Percentiles rank a stretch among this genome's conserved stretches.
Conservation (phyloP, 1,140 invertebrate species). For the Calliopsis andreniformis region DNA sequence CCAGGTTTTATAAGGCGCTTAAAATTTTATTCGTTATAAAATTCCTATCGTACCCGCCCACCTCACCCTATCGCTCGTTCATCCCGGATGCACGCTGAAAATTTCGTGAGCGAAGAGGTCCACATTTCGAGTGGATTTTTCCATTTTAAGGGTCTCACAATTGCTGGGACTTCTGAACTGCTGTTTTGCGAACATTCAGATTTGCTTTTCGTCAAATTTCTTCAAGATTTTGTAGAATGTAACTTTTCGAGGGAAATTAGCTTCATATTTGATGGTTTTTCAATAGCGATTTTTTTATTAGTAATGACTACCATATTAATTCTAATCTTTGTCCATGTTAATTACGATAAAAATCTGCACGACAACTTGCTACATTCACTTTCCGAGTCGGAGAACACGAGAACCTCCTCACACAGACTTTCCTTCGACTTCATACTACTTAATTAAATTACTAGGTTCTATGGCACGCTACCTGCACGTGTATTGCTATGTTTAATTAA, state of each 20-base stretch:
- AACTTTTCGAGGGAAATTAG: no score
- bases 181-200: no score
- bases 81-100: slow-evolving; percentile 29
- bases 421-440: slow-evolving; percentile 19
- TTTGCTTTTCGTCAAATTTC: no score
- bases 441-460: slow-evolving; percentile 21
- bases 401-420: background rate
- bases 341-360: no score
- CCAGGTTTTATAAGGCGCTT: slow-evolving; percentile 74
- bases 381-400: slow-evolving; percentile 3
- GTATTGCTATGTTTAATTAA: slow-evolving; percentile 40
- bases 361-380: background rate
- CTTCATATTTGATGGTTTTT: no score
- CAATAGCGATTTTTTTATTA: no score
- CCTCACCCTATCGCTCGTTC: slow-evolving; percentile 11
- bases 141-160: no score
- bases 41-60: slow-evolving; percentile 57
- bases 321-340: no score
- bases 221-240: no score
- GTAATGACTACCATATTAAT: no score
- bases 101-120: slow-evolving; percentile 32
- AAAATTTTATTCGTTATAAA: slow-evolving; percentile 77
- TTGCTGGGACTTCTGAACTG: no score
- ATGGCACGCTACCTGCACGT: slow-evolving; percentile 20
- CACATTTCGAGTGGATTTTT: slow-evolving; percentile 4